Evolutionary conservation across 2,797 vertebrate species (phyloP).

Genomic region (Gadopsis bispinosus): DNA sequence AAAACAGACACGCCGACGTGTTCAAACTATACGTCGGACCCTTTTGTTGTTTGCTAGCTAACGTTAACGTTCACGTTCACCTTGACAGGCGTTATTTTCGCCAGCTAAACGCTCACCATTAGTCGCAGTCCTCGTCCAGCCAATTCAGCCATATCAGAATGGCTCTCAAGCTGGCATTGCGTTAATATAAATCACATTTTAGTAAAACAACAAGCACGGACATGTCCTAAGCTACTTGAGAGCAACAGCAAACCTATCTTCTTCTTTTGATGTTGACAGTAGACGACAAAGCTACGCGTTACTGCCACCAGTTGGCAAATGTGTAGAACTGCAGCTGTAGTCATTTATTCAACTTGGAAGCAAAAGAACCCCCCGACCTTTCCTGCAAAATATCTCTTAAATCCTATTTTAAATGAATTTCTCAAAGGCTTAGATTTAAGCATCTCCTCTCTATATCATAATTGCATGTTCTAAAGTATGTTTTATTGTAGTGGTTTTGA

Average conservation of each 20-base stretch:
- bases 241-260: slow-evolving; percentile 16
- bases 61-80: slow-evolving; percentile 38
- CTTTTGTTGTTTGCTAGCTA: slow-evolving; percentile 17
- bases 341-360: not conserved
- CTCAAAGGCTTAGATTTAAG: not conserved
- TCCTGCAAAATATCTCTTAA: not conserved
- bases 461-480: not conserved
- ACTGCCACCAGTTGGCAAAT: slow-evolving; percentile 38
- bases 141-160: slow-evolving; percentile 36
- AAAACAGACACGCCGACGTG: not conserved
- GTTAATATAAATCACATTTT: slow-evolving; percentile 22
- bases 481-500: slow-evolving; percentile 15
- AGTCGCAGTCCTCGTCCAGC: not conserved
- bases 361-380: not conserved
- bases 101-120: slow-evolving; percentile 56
- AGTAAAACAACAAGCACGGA: not conserved
- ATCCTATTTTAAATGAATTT: not conserved
- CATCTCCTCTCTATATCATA: not conserved
- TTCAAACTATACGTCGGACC: not conserved
- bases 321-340: not conserved
- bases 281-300: not conserved
- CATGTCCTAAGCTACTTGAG: not conserved
- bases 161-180: not conserved
- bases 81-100: not conserved
- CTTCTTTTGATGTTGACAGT: slow-evolving; percentile 13